These are phyloP conservation scores for Bradypus variegatus DNA, from an alignment of 2,797 vertebrate species.

Conservation along the genomic window DNA sequence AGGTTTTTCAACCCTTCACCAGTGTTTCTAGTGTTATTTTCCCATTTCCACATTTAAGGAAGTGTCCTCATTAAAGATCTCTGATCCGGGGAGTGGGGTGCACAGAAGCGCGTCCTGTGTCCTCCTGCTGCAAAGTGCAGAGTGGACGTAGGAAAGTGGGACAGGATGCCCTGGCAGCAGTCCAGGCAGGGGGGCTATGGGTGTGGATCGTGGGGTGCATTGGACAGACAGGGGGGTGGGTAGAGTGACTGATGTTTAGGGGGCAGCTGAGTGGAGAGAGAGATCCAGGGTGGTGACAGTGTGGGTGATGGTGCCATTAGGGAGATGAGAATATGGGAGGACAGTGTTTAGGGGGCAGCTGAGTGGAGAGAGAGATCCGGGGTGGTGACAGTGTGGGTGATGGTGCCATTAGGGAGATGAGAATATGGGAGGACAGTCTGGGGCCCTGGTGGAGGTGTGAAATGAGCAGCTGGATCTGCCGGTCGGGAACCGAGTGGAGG, in stretches of 20 bases:
- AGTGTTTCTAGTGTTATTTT: background rate
- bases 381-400: background rate
- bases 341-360: background rate
- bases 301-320: background rate
- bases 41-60: background rate
- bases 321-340: background rate
- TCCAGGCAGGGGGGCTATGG: background rate
- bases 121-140: background rate
- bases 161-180: background rate
- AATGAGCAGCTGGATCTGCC: background rate
- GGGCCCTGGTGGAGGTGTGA: background rate
- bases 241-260: no score
- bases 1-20: background rate
- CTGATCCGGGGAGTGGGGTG: background rate
- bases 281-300: background rate
- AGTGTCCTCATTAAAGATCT: background rate
- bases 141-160: background rate
- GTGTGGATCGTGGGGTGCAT: no score
- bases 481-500: background rate
- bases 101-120: background rate
- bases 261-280: background rate
- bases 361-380: background rate
- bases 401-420: background rate
- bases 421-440: background rate
- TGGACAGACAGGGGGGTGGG: no score